Base-by-base conservation (phyloP, 1,140 invertebrate species). In the Calephelis nemesis region DNA sequence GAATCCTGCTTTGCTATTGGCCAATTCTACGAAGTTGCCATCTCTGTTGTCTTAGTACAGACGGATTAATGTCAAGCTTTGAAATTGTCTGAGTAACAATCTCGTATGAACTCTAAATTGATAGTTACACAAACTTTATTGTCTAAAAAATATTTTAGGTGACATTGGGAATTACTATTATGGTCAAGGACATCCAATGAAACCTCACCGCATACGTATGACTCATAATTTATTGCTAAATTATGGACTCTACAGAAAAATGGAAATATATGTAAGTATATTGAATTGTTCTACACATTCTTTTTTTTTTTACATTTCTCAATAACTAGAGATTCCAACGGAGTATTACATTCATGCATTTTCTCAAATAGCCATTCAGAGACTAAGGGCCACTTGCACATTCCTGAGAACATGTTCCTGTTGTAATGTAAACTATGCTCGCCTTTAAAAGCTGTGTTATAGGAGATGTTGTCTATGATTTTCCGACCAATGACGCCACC, bases 171-270 rank as follows among this genome's bases (percentile, higher is more conserved):
- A 99, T 92, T 99, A 99, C 90, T 99, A 99, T 87, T 99, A 99
- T 97, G 99, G 99, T 1, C 99, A 99, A 92, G 98, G 99, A n/a
- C 99, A 99, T 94, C 99, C 99, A 7, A 99, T 99, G 99, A 99
- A 99, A 90, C 99, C 99, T 7, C 99, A 99, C 91, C 95, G 99
- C 73, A 99, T 99, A 95, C 96, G 99, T 82, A 99, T 99, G 99
- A 99, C 99, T 4, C 99, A 99, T 92, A 99, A 99, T 94, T 94
- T 99, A 68, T 94, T 99, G 30, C 92, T 99, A 4, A 99, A 99
- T 92, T 99, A 99, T 96, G 99, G 99, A 62, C 94, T 99, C 9
- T 99, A 99, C 89, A 95, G 98, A 74, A 99, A 99, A 94, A 99
- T 99, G 98, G 99, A 99, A 94, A 99, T 99, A 81, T 99, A 99